Evolutionary conservation across 2,113 vertebrate genomes (phyloP).

Genomic region (Nyctereutes procyonoides): DNA sequence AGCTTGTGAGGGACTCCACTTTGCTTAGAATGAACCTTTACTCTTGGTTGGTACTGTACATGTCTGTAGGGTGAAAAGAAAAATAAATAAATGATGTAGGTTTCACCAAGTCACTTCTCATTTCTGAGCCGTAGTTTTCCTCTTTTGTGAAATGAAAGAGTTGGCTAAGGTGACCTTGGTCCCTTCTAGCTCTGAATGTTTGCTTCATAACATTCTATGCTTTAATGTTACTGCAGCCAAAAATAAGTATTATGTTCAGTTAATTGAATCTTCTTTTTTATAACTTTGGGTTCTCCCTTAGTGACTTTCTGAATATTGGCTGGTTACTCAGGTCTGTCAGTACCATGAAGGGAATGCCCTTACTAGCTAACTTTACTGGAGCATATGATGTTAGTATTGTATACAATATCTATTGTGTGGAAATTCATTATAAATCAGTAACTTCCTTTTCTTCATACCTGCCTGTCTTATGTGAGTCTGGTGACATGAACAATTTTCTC

Average conservation of each 20-base stretch:
- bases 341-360: not conserved
- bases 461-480: slow-evolving; percentile 6
- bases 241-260: not conserved
- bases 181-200: not conserved
- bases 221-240: not conserved
- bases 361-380: not conserved
- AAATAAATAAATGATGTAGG: not conserved
- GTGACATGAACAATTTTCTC: not conserved
- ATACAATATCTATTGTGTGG: not conserved
- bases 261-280: not conserved
- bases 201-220: not conserved
- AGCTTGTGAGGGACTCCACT: not conserved
- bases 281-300: not conserved
- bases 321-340: not conserved
- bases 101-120: not conserved
- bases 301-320: not conserved
- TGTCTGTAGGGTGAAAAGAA: not conserved
- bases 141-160: not conserved
- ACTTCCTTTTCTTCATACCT: slow-evolving; percentile 34
- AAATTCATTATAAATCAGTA: slow-evolving; percentile 4
- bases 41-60: not conserved
- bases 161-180: not conserved
- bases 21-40: not conserved
- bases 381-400: not conserved
- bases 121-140: not conserved